phyloP scores from a whole-genome alignment of 2,888 invertebrate species.

The Drosophila pegasa region DNA sequence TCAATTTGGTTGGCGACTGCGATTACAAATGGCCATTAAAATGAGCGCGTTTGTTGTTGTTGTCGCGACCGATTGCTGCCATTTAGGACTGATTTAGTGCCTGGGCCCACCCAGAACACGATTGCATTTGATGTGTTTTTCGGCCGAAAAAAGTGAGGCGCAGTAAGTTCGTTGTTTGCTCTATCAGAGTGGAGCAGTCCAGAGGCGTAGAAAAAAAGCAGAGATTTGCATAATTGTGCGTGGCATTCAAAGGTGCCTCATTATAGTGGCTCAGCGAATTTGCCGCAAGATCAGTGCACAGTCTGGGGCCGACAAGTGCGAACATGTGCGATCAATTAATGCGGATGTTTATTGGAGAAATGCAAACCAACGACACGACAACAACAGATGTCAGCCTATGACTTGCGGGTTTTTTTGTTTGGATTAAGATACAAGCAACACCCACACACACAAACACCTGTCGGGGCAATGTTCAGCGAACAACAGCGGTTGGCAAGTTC shows the following conservation, averaged over 20 bases:
- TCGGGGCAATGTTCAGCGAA: slow-evolving; percentile 10
- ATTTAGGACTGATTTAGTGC: slow-evolving; percentile 8
- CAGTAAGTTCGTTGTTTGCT: slow-evolving; percentile 14
- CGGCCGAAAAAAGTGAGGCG: slow-evolving; percentile 26
- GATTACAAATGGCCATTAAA: slow-evolving; percentile 50
- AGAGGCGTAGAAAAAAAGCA: slow-evolving; percentile 13
- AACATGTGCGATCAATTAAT: slow-evolving; percentile 42
- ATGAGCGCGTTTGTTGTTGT: slow-evolving; percentile 7
- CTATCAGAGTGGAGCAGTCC: not conserved
- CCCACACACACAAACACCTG: slow-evolving; percentile 8
- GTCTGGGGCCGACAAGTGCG: slow-evolving; percentile 29
- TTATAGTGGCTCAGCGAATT: slow-evolving; percentile 24
- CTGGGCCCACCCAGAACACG: slow-evolving; percentile 45
- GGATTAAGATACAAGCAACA: slow-evolving; percentile 17
- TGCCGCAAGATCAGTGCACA: slow-evolving; percentile 2
- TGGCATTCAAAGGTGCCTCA: slow-evolving; percentile 50
- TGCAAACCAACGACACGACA: slow-evolving; percentile 21
- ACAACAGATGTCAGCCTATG: slow-evolving; percentile 33
- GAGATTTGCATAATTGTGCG: slow-evolving; percentile 41
- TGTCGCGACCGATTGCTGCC: not conserved
- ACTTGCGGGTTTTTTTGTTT: slow-evolving; percentile 43
- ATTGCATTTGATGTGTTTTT: slow-evolving; percentile 17
- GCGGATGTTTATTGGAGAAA: slow-evolving; percentile 31
- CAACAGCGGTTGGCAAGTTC: slow-evolving; percentile 43
- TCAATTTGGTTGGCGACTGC: slow-evolving; percentile 14